Base-by-base conservation (phyloP, 2,113 vertebrate species). In the Odobenus rosmarus region DNA sequence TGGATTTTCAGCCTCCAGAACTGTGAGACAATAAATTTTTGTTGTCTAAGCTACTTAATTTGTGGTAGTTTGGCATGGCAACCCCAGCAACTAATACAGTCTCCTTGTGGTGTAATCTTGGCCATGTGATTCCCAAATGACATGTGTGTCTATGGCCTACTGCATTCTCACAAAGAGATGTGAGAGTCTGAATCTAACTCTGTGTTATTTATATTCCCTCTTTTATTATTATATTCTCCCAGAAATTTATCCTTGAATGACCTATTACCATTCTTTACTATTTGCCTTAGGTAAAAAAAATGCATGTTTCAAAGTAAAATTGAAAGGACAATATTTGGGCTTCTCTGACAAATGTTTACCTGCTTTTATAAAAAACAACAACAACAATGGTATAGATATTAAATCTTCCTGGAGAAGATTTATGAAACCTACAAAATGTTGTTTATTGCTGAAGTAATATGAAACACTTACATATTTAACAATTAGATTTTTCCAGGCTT, bases 341-440 rank as follows among this genome's bases (percentile, higher is more conserved):
- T 96, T 95, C 36, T 62, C 19, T 93, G 85, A 89, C 93, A 97
- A 87, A 82, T 79, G 82, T 95, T 97, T 96, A 93, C 26, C 28
- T 64, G 84, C 59, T 96, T 81, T 87, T 92, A 61, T 91, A 55
- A 49, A 90, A 26, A 46, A 46, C 46, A 46, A 46, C 46, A 46
- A 53, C 24, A 96, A 93, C 74, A 72, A 85, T 86, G 9, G 9
- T 28, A 36, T 67, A 77, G n/a, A 91, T 95, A 97, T 96, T 95
- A 93, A 94, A 95, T 93, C 31, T 95, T 95, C 67, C 76, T 83
- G 33, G 59, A 77, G 39, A 88, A 97, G 88, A 93, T 97, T 97
- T 97, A 95, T 96, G 79, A 74, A 85, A 88, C 57, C 11, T 93
- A 64, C 39, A 96, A 62, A 97, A 49, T 96, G 69, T 51, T 94